Evolutionary conservation across 2,113 vertebrate genomes (phyloP), one percentile per base, ranked within the genome.

Genomic region (Eudyptes chrysolophus): DNA sequence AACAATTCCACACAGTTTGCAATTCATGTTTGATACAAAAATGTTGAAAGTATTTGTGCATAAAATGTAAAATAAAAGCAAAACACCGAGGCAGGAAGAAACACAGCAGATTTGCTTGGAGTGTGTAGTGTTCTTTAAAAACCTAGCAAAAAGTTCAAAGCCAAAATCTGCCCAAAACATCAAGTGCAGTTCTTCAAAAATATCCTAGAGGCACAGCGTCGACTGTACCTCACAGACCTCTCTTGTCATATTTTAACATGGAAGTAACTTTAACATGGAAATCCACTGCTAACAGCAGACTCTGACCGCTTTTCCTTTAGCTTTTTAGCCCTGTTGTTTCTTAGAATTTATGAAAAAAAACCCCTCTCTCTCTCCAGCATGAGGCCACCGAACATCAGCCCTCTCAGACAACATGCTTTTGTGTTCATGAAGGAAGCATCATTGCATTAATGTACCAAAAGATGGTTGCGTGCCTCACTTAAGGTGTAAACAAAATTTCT

Each of bases 61-160:
- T 52, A 85, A 83, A 81, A 80, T 22, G 75, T 69, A 49, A 92
- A 90, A 87, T 36, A n/a, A 84, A 94, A 88, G 58, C 70, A 82
- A 82, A 95, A 80, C 13, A 21, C 15, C 0, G 8, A 89, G 36
- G 72, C 83, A 81, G 87, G 77, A 95, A 84, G 75, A 85, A 66
- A 70, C 26, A 16, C 32, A 38, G 86, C 20, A 77, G 83, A 71
- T 72, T 79, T 61, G 60, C 80, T 79, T 5, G 1, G 66, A 49
- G 77, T 16, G 17, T 69, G 74, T 93, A 94, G 89, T 97, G 92
- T 93, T 94, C 61, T 87, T 83, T 54, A 78, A 82, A 82, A 92
- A 76, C 34, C 48, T 29, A 87, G 94, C 13, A 61, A 18, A 18
- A 46, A 94, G 44, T 55, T 90, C 36, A 87, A 62, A 90, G 55